A percentile compares a stretch with the other conserved stretches of the same genome.
These are phyloP conservation scores for Drosophila kepulauana DNA, from an alignment of 1,140 invertebrate genomes.

Conservation along the genomic window DNA sequence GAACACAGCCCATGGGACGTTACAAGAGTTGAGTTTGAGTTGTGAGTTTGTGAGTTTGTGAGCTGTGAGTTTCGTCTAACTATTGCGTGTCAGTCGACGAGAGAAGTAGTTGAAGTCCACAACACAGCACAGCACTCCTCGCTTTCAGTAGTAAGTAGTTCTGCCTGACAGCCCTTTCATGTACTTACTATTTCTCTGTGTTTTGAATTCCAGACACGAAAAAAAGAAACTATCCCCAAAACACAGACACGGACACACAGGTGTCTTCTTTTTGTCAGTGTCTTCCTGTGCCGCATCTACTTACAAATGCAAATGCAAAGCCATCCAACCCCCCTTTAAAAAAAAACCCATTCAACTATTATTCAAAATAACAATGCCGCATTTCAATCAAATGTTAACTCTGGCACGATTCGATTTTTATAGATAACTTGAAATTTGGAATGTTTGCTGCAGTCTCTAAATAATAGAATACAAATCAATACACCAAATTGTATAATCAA, in stretches of 20 bases:
- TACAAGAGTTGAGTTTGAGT: not conserved
- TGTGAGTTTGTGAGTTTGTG: too few relatives aligned
- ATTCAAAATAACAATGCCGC: slow-evolving; percentile 28
- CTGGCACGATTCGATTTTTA: slow-evolving; percentile 15
- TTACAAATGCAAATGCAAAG: slow-evolving; percentile 38
- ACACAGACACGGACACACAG: slow-evolving; percentile 4
- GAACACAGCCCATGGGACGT: slow-evolving; percentile 11
- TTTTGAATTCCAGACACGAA: slow-evolving; percentile 50
- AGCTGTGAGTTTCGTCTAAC: slow-evolving; percentile 33
- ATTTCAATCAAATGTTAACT: slow-evolving; percentile 20
- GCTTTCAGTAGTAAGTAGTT: slow-evolving; percentile 10
- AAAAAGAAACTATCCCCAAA: slow-evolving; percentile 24
- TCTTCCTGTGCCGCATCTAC: slow-evolving; percentile 36
- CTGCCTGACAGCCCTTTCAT: slow-evolving; percentile 45
- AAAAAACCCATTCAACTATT: not conserved
- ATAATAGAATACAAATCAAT: slow-evolving; percentile 21
- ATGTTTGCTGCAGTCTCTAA: not conserved
- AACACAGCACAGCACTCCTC: not conserved
- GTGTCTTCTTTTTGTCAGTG: slow-evolving; percentile 22
- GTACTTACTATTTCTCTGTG: slow-evolving; percentile 8
- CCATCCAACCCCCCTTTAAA: not conserved
- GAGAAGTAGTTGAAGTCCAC: slow-evolving; percentile 15
- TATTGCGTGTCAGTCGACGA: slow-evolving; percentile 52
- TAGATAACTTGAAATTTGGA: slow-evolving; percentile 10
- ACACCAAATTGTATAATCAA: not conserved